Evolutionary conservation across 1,140 invertebrate genomes (phyloP), one percentile per base, ranked within the genome.

Genomic region (Pygmarrhopalites habei): DNA sequence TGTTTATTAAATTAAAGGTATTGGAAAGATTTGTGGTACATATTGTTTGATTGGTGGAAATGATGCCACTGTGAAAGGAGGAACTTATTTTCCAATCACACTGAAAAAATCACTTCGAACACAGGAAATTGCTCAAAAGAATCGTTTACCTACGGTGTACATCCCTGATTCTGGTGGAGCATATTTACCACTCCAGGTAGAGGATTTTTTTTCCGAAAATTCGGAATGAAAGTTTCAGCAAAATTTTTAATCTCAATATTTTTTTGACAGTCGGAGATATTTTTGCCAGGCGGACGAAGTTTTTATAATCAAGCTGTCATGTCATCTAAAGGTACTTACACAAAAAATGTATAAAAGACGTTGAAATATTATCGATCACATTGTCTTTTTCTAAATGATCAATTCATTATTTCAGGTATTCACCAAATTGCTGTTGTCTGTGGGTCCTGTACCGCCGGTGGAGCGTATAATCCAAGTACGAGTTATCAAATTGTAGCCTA

Each of bases 251-350:
- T 35, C 32, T 5, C 32, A 5, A 35, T 47, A 47, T 52, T 12
- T 52, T 52, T 52, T 28, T 21, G 25, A 26, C 25, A 86, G 73
- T 81, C 81, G 17, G 80, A 85, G 64, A 81, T 86, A 4, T 87
- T 87, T 73, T 82, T 85, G 32, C 82, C 85, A 75, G 86, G 86
- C 75, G 85, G 85, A 30, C 72, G 83, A 61, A 83, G 84, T 52
- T 86, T 86, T 73, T 87, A 75, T 71, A 86, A 86, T 72, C 84
- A 87, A 74, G 85, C 85, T 7, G 79, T 75, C 49, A 82, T 86
- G 82, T 85, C 83, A 19, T 74, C 82, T 3, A 65, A 73, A 60
- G 78, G 80, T n/a, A n/a, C n/a, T n/a, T n/a, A n/a, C n/a, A n/a
- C n/a, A n/a, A n/a, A n/a, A n/a, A n/a, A n/a, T n/a, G n/a, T n/a